Base-by-base conservation (phyloP, 1,140 invertebrate genomes). In the Anthonomus grandis region DNA sequence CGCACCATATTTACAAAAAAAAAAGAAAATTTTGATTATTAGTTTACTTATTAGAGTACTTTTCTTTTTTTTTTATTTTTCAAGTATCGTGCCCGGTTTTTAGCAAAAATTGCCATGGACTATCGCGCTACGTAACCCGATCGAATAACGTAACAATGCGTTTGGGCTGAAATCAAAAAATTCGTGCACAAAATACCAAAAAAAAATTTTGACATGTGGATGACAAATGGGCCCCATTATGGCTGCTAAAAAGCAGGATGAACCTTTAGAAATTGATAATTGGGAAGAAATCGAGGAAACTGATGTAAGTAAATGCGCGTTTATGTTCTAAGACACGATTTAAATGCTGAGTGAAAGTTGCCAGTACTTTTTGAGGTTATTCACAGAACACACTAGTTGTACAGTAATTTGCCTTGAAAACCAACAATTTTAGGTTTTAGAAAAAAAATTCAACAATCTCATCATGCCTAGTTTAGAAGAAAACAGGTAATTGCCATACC, bases 231-330 rank as follows among this genome's bases (percentile, higher is more conserved):
- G 60, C 38, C 63, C 23, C 49, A 66, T 63, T 45, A 74, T 74
- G 72, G 72, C 72, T 70, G 66, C 67, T 56, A 72, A 71, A 62
- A 63, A 68, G 59, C 65, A 72, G 64, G 67, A 73, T 48, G 70
- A 73, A 42, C 55, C 69, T 47, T 57, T 74, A 57, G 72, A 74
- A 59, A 45, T 58, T 21, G 56, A 58, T 51, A 74, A 62, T 63
- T 74, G 72, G 72, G 72, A 74, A 66, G 69, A 74, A 49, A 71
- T 74, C 42, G 72, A 72, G 23, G 71, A 70, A 48, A 71, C 69
- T 51, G 70, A 72, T 64, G 72, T 74, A 70, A 73, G 56, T n/a
- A n/a, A n/a, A n/a, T n/a, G n/a, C n/a, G n/a, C n/a, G 1, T 13
- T 9, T 49, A 22, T 17, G 19, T 60, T 59, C 54, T n/a, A n/a